Evolutionary conservation across 2,888 invertebrate species (phyloP), one percentile per base, ranked within the genome.

Genomic region (Pseudoips prasinana): DNA sequence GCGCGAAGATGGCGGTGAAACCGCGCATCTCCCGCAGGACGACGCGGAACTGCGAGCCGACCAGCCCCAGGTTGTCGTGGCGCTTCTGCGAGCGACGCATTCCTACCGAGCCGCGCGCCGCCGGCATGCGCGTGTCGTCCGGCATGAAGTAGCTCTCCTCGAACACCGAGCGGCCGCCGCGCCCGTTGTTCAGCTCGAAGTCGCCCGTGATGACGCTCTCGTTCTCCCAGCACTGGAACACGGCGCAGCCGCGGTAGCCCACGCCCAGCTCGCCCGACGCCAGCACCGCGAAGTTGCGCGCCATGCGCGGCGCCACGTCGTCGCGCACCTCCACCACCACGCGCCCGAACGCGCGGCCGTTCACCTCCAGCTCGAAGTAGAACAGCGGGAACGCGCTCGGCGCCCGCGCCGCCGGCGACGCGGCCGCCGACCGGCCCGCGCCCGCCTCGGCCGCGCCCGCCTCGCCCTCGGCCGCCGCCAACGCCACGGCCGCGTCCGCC

Each of bases 31-130:
- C 94, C 54, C 94, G 93, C 61, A 95, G 82, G 56, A 95, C 94
- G 48, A 95, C 92, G 48, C 95, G 92, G 82, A 95, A 95, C 76
- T 95, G 95, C 37, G 95, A 95, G 10, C 95, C 95, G n/a, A 95
- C 95, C 90, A 94, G 91, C 29, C 95, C 94, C 56, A 93, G 85
- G 59, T 93, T 94, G 73, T 95, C 94, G 81, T 94, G 94, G 14
- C 94, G 91, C 73, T 93, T 94, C 70, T 95, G 94, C 37, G 94
- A 94, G 25, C 95, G 90, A 7, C 95, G 89, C 95, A 95, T 95
- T 33, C 95, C 95, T 5, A 95, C 94, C 7, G 94, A 92, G 22
- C 95, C 95, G 23, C 95, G 90, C 8, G 93, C 91, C 3, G 94
- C 94, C 47, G 92, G 89, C 62, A 95, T 90, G 64, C 93, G 93